Percentiles rank a stretch among this genome's conserved stretches.
Evolutionary conservation across 2,113 vertebrate species (phyloP).

Genomic region (Colossoma macropomum): DNA sequence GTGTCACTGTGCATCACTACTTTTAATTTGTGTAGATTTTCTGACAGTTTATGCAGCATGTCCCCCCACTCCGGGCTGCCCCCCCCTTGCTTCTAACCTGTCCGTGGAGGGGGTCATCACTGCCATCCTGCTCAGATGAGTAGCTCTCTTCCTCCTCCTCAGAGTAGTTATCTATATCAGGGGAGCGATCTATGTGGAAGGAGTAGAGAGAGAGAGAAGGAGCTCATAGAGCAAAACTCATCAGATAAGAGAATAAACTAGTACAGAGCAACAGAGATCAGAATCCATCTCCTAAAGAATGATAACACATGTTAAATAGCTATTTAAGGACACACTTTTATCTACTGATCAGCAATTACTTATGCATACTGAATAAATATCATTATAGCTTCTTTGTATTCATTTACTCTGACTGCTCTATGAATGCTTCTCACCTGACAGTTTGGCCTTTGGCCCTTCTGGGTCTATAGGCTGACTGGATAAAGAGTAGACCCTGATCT

Average conservation of each 20-base stretch:
- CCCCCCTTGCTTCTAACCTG: conserved; percentile 71
- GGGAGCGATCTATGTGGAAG: conserved; percentile 83
- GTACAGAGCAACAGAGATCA: background rate
- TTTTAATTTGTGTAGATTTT: too few relatives aligned
- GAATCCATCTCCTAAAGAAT: background rate
- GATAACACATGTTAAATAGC: background rate
- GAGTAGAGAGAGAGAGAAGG: background rate
- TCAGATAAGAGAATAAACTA: background rate
- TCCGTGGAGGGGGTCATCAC: conserved; percentile 88
- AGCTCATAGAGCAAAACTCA: background rate
- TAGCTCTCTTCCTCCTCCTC: conserved; percentile 95
- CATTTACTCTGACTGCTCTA: background rate
- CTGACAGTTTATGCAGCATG: too few relatives aligned
- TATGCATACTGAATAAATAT: background rate
- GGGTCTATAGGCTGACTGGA: conserved; percentile 94
- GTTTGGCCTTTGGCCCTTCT: conserved; percentile 88
- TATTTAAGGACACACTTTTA: background rate
- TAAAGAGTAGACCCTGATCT: conserved; percentile 88
- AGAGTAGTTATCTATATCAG: conserved; percentile 92
- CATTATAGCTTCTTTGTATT: background rate
- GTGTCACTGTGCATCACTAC: too few relatives aligned
- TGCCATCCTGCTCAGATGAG: conserved; percentile 92
- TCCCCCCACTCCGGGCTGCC: too few relatives aligned
- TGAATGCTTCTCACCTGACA: conserved; percentile 78
- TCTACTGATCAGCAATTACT: background rate